These are phyloP conservation scores for Pollenia amentaria DNA, from an alignment of 2,888 invertebrate species.

Conservation along the genomic window DNA sequence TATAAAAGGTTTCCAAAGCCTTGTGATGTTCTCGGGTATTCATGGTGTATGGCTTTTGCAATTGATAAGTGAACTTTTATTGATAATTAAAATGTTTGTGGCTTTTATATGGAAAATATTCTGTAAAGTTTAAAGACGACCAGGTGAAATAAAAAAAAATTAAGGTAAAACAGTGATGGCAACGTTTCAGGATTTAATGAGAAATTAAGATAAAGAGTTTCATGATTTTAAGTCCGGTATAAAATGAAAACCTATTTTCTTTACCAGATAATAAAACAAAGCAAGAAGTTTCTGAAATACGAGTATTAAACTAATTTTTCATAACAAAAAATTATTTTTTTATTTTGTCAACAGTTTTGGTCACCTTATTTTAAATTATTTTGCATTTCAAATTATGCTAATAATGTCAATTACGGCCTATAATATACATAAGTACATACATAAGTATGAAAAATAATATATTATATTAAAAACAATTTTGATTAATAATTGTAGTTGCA, in stretches of 20 bases:
- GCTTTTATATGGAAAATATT: slow-evolving; percentile 34
- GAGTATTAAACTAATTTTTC: no score
- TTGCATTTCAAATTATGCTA: slow-evolving; percentile 23
- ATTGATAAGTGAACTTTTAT: neutral
- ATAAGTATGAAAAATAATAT: neutral
- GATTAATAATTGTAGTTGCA: neutral
- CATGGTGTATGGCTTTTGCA: slow-evolving; percentile 87
- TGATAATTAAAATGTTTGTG: neutral
- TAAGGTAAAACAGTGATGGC: no score
- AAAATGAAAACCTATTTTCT: no score
- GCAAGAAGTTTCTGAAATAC: no score
- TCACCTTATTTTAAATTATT: slow-evolving; percentile 29
- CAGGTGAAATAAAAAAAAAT: neutral
- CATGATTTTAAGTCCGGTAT: no score
- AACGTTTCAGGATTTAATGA: no score
- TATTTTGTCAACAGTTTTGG: neutral
- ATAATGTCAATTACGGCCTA: slow-evolving; percentile 47
- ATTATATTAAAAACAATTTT: slow-evolving; percentile 4
- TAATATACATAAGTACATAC: neutral
- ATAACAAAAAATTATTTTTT: no score
- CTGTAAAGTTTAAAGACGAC: neutral
- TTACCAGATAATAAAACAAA: no score
- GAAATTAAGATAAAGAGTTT: no score
- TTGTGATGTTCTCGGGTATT: slow-evolving; percentile 90
- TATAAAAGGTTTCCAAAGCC: slow-evolving; percentile 81